Evolutionary conservation across 2,797 vertebrate species (phyloP), one percentile per base, ranked within the genome.

Genomic region (Mastacembelus armatus): DNA sequence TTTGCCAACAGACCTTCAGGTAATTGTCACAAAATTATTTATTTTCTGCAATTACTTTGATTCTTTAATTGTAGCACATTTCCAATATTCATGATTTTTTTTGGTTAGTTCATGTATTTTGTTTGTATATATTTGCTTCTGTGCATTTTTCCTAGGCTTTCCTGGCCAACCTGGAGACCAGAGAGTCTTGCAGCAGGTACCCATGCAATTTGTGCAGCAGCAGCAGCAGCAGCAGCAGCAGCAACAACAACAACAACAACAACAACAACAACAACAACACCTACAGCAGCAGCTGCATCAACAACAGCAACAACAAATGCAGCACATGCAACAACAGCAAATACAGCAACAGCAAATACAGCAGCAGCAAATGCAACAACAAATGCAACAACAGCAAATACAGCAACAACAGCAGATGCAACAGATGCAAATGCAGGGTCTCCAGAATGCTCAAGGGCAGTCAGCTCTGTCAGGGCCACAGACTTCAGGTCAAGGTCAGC

Each of bases 121-220:
- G 36, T 55, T 64, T 59, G 2, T 39, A 8, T 26, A 3, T 16
- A 1, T 47, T 2, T 54, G 1, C 18, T 24, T 66, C 11, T 72
- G 24, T 80, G 45, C 83, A 19, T 4, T 85, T 56, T 16, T 26
- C 73, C 38, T 80, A 99, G 97, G 95, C 65, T 97, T 96, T 85
- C 90, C 96, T 75, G 91, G 93, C 73, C 96, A 97, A 77, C 85
- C 95, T 55, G 95, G 94, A 86, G 97, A 99, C 81, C 97, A 98
- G 88, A 95, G 98, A 77, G 92, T 95, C 44, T 91, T 98, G 66
- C 97, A 98, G 77, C 97, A 98, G 90, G 95, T 98, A 83, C 95
- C 96, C 27, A 92, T 97, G 91, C 97, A 97, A 47, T 96, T 98
- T 65, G 94, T 98, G 93, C 93, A 96, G 7, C 95, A 96, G 11